These are phyloP conservation scores for Lepilemur septentrionalis DNA, from an alignment of 2,797 vertebrate species.

Conservation along the genomic window DNA sequence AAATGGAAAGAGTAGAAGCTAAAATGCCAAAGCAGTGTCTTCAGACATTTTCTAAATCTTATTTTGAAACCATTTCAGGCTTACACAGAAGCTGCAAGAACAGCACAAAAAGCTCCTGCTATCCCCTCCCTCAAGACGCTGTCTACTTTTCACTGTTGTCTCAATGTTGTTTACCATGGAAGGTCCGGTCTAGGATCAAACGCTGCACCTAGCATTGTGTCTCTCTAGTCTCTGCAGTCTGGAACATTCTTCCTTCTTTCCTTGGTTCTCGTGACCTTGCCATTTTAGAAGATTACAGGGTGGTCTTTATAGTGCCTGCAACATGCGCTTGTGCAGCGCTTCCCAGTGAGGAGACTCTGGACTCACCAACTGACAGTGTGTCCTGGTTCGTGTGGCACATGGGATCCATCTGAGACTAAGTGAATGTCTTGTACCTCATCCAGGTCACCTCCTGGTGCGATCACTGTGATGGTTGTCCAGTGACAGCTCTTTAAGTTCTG, in stretches of 20 bases:
- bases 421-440: neutral
- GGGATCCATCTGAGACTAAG: neutral
- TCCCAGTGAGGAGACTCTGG: neutral
- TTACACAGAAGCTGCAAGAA: neutral
- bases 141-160: rapidly evolving
- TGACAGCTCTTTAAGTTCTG: neutral
- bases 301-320: neutral
- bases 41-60: neutral
- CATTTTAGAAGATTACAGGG: neutral
- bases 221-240: neutral
- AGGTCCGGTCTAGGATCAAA: neutral
- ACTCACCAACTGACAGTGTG: rapidly evolving
- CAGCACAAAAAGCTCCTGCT: neutral
- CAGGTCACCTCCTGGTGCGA: neutral
- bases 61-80: neutral
- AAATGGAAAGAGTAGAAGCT: neutral
- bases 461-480: neutral
- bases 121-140: neutral
- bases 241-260: neutral
- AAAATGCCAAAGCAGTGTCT: neutral
- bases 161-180: neutral
- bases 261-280: neutral
- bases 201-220: rapidly evolving
- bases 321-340: no score
- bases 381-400: rapidly evolving